Evolutionary conservation across 2,113 vertebrate species (phyloP).

Genomic region (Cyphomyrus discorhynchus): DNA sequence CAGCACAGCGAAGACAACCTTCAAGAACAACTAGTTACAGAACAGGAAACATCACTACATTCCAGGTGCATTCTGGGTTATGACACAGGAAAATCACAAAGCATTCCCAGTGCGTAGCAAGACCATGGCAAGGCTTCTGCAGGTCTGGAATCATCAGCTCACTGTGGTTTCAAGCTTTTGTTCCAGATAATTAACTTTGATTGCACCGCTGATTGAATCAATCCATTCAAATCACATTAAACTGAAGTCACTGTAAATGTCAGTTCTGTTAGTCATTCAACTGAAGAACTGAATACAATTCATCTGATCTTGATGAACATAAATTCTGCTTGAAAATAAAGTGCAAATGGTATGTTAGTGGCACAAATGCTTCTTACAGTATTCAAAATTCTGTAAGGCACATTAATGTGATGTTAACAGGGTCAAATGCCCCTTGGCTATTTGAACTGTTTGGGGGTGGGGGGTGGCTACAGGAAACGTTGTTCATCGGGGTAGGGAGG

Average conservation of each 20-base stretch:
- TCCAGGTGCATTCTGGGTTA: neutral
- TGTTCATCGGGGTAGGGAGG: neutral
- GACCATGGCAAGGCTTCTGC: neutral
- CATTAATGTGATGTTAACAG: neutral
- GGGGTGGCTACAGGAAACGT: neutral
- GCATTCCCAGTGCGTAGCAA: neutral
- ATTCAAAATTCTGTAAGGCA: neutral
- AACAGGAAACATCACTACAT: neutral
- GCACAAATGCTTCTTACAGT: neutral
- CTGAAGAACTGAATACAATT: neutral
- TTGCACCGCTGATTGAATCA: neutral
- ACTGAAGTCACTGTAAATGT: neutral
- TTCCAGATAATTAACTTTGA: neutral
- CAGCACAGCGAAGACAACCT: neutral
- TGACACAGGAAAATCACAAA: neutral
- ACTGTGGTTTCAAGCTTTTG: neutral
- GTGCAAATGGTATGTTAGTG: neutral
- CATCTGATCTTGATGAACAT: neutral
- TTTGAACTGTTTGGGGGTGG: neutral
- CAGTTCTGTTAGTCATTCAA: neutral
- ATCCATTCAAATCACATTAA: conserved; percentile 4
- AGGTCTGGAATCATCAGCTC: neutral
- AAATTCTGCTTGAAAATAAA: neutral
- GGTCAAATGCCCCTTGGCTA: neutral
- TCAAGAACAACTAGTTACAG: neutral